Conservation (phyloP, 2,113 vertebrate species). For the Cynoglossus semilaevis region DNA sequence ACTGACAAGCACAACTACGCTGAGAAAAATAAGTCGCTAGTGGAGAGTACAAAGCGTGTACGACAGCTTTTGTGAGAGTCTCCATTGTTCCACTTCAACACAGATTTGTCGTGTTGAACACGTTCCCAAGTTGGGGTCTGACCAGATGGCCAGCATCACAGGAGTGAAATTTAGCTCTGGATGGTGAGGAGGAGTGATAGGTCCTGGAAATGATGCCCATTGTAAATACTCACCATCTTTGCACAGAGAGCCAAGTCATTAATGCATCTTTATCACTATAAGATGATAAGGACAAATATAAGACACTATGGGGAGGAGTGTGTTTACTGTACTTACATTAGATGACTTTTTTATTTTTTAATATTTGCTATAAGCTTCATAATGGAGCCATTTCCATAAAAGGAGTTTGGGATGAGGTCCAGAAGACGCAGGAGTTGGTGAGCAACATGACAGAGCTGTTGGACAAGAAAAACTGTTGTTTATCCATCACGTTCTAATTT, state of each 20-base stretch:
- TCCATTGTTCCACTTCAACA: constrained; percentile 21
- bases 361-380: constrained; percentile 9
- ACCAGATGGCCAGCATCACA: constrained; percentile 68
- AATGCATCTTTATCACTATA: constrained; percentile 47
- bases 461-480: constrained; percentile 23
- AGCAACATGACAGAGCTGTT: constrained; percentile 13
- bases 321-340: neutral
- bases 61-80: constrained; percentile 10
- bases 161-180: constrained; percentile 49
- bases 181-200: constrained; percentile 37
- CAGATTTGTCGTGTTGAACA: constrained; percentile 18
- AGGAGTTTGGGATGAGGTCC: neutral
- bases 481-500: constrained; percentile 16
- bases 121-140: constrained; percentile 18
- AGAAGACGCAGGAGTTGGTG: constrained; percentile 3
- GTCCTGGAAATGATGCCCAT: constrained; percentile 37
- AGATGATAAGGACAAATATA: constrained; percentile 27
- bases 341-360: constrained; percentile 9
- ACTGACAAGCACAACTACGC: constrained; percentile 12
- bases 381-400: neutral
- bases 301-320: neutral
- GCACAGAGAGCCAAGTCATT: constrained; percentile 33
- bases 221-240: constrained; percentile 43
- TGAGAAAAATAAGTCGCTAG: constrained; percentile 12
- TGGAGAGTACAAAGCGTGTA: constrained; percentile 13